Base-by-base conservation (phyloP, 53 echinoderm and acorn worm species). In the Zoroaster sp. region DNA sequence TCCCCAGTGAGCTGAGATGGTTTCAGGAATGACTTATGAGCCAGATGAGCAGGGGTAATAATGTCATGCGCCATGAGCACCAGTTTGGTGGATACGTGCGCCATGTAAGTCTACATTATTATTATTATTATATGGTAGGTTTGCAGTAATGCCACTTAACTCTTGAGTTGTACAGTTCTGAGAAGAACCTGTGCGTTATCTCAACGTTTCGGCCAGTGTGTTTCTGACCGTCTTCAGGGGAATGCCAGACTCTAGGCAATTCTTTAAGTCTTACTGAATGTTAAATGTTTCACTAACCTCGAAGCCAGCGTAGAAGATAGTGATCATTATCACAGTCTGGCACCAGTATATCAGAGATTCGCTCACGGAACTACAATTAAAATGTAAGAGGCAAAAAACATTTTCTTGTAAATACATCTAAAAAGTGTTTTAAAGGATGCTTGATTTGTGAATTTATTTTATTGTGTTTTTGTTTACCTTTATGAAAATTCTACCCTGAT, bases 261-360 rank as follows among this genome's bases (percentile, higher is more conserved):
- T n/a, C 20, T 52, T 28, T 10, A 43, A 10, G 8, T 40, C 14
- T n/a, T 21, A 23, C n/a, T n/a, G n/a, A 23, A 32, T 23, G 21
- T 20, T 20, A 44, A 30, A 10, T 34, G 17, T 18, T 18, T 2
- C 20, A 13, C 63, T 47, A 92, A 94, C 94, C 94, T 90, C 94
- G 74, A 18, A 94, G 87, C 94, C 94, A 94, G 41, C 87, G 85
- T 11, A 94, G 76, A 13, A 94, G 75, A 39, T 89, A 90, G 59
- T 69, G 66, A 66, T 93, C 89, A 51, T 90, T 52, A 87, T 55
- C 55, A n/a, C 92, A 65, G 33, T 77, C 90, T 38, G 82, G 76
- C 35, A 65, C 30, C 25, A 90, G 40, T 35, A 94, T 75, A 75
- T 83, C 94, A 15, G 78, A 41, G 17, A 94, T 9, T 39, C 78